phyloP scores from a whole-genome alignment of 2,113 vertebrate species.

The Himantopus leucocephalus region DNA sequence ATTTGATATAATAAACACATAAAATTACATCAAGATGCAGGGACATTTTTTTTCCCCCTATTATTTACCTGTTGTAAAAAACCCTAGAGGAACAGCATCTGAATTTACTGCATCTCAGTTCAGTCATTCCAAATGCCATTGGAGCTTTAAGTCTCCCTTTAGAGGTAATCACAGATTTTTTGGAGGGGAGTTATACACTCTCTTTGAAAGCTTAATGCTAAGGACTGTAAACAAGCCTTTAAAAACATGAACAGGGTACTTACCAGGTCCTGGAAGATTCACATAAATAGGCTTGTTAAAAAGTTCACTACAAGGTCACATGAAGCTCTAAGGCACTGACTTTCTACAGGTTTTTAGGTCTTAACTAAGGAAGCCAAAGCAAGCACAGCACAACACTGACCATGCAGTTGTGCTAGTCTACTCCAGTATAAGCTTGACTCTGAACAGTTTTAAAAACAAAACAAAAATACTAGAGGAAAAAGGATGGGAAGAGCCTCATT shows the following conservation, averaged over 20 bases:
- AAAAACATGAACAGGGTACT: neutral
- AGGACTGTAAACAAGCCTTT: neutral
- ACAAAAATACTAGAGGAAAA: neutral
- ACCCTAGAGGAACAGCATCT: neutral
- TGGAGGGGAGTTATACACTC: neutral
- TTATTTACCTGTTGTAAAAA: neutral
- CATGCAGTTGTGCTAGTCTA: fast-evolving
- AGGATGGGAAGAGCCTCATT: neutral
- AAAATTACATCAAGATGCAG: neutral
- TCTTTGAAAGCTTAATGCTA: neutral
- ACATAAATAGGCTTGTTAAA: neutral
- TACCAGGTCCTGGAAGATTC: neutral
- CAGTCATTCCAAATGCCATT: neutral
- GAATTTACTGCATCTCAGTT: neutral
- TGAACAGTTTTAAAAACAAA: neutral
- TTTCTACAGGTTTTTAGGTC: neutral
- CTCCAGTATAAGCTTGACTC: neutral
- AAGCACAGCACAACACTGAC: neutral
- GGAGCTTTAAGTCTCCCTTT: neutral
- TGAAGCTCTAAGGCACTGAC: neutral
- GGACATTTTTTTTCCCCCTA: neutral
- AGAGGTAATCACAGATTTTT: neutral
- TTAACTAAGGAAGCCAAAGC: neutral
- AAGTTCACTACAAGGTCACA: neutral
- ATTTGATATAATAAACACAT: neutral